Evolutionary conservation across 2,113 vertebrate genomes (phyloP).

Genomic region (Elgaria multicarinata): DNA sequence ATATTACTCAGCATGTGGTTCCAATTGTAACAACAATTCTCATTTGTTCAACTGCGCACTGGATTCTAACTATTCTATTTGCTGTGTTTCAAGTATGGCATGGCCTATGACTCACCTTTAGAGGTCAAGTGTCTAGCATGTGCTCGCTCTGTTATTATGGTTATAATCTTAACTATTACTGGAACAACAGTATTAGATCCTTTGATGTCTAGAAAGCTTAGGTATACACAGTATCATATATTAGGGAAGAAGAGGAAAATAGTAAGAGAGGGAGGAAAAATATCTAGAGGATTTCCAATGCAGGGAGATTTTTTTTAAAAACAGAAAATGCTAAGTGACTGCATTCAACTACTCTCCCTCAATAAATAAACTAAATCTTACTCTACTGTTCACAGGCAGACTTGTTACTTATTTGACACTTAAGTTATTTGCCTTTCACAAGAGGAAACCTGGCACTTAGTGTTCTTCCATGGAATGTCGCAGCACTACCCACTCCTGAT

Average conservation of each 20-base stretch:
- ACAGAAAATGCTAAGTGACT: background rate
- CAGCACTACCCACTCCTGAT: slow-evolving; percentile 40
- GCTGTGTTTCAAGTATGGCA: slow-evolving; percentile 55
- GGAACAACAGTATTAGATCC: slow-evolving; percentile 50
- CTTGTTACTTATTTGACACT: slow-evolving; percentile 11
- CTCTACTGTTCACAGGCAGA: background rate
- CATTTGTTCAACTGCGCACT: slow-evolving; percentile 66
- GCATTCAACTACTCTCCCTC: background rate
- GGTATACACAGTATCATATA: background rate
- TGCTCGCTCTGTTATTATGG: slow-evolving; percentile 54
- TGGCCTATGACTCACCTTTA: slow-evolving; percentile 58
- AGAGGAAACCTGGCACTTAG: background rate
- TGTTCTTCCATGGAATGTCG: slow-evolving; percentile 12
- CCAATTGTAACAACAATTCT: slow-evolving; percentile 78
- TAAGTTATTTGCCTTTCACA: background rate
- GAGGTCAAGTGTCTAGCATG: slow-evolving; percentile 74
- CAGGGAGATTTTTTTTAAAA: background rate
- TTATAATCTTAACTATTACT: slow-evolving; percentile 69
- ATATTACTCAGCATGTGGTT: slow-evolving; percentile 78
- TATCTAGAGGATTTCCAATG: background rate
- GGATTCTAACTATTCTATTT: slow-evolving; percentile 51
- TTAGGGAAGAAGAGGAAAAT: background rate
- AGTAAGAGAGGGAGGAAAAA: background rate
- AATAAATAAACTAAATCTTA: slow-evolving; percentile 27
- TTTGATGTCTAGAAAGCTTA: slow-evolving; percentile 63